Percentiles rank a stretch among this genome's conserved stretches.
phyloP scores from a whole-genome alignment of 2,113 vertebrate genomes.

The Ginglymostoma cirratum region DNA sequence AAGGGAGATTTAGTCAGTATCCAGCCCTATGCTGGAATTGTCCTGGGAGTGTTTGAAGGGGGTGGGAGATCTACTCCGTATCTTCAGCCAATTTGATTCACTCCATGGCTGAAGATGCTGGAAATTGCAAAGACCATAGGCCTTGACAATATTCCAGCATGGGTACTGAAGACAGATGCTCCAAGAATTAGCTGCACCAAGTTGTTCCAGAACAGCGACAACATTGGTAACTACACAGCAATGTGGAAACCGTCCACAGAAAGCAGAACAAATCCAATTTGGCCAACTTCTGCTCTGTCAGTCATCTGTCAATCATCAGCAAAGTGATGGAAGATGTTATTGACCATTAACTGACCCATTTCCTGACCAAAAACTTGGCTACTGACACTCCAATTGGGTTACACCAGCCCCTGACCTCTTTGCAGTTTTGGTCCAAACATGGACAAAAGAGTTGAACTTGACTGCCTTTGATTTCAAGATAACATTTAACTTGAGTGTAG shows the following conservation, averaged over 20 bases:
- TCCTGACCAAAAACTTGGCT: neutral
- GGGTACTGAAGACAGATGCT: neutral
- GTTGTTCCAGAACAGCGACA: neutral
- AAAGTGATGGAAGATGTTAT: neutral
- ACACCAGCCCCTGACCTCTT: neutral
- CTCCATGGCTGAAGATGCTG: neutral
- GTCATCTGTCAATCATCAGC: neutral
- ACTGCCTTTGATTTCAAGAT: neutral
- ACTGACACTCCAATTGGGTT: neutral
- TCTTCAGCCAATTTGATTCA: neutral
- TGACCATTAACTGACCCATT: neutral
- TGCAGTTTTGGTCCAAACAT: neutral
- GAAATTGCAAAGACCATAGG: neutral
- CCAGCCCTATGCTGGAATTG: no score
- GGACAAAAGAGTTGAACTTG: no score
- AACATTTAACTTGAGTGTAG: neutral
- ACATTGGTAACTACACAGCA: neutral
- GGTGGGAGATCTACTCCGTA: no score
- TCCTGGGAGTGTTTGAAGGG: no score
- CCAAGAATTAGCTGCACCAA: neutral
- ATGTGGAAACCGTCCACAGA: neutral
- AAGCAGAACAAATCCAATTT: neutral
- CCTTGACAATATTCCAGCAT: neutral
- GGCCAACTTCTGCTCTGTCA: neutral
- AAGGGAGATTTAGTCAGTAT: no score